Evolutionary conservation across 2,888 invertebrate genomes (phyloP).

Genomic region (Neocrepidodera transversa): DNA sequence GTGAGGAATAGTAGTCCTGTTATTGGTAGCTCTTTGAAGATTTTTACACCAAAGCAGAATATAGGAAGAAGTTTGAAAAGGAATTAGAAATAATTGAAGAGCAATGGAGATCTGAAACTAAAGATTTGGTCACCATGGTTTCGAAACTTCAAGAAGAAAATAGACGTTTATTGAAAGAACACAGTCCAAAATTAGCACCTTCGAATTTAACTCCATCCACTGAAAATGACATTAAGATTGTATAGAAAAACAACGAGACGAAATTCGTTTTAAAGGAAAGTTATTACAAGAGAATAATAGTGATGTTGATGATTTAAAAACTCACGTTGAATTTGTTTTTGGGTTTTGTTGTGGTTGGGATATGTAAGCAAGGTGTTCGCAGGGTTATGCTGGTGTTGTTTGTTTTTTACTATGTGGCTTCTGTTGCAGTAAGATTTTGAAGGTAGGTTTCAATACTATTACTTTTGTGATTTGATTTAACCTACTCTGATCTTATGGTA

Average conservation of each 20-base stretch:
- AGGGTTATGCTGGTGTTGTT: too few relatives aligned
- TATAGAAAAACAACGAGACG: slow-evolving; percentile 88
- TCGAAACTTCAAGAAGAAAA: slow-evolving; percentile 91
- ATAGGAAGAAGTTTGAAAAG: slow-evolving; percentile 91
- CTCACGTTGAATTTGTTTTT: too few relatives aligned
- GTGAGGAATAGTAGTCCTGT: background rate
- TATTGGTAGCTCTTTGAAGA: too few relatives aligned
- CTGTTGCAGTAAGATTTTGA: too few relatives aligned
- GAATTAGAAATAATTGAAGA: slow-evolving; percentile 97
- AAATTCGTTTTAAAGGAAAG: slow-evolving; percentile 82
- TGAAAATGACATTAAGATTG: slow-evolving; percentile 75
- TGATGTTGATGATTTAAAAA: slow-evolving; percentile 88
- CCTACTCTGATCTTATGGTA: too few relatives aligned
- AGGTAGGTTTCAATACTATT: too few relatives aligned
- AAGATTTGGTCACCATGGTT: slow-evolving; percentile 85
- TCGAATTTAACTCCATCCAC: slow-evolving; percentile 37
- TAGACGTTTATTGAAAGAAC: slow-evolving; percentile 68
- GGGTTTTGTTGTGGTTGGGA: too few relatives aligned
- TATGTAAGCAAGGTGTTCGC: too few relatives aligned
- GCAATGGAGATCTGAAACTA: slow-evolving; percentile 92
- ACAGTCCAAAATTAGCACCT: slow-evolving; percentile 43
- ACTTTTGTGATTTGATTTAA: too few relatives aligned
- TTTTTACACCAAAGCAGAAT: slow-evolving; percentile 94
- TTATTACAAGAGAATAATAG: slow-evolving; percentile 81
- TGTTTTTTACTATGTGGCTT: too few relatives aligned